Evolutionary conservation across 2,797 vertebrate species (phyloP).

Genomic region (Capromys pilorides): DNA sequence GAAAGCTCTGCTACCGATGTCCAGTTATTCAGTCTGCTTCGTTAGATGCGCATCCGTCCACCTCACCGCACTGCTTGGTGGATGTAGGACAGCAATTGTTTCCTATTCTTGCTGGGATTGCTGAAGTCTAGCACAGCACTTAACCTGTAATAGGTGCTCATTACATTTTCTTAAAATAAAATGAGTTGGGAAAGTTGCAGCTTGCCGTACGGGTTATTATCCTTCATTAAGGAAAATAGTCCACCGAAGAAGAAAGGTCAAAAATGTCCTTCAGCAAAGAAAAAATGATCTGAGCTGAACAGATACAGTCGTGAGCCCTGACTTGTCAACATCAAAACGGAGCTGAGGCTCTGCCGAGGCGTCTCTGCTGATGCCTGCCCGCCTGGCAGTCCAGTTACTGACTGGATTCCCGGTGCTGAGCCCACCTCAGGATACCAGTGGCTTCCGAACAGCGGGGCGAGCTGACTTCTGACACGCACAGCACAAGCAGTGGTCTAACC

Average conservation of each 20-base stretch:
- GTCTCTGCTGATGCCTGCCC: background rate
- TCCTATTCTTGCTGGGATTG: slow-evolving; percentile 37
- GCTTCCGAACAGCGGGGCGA: slow-evolving; percentile 12
- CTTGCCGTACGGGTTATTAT: background rate
- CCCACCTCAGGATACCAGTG: background rate
- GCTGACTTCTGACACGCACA: slow-evolving; percentile 17
- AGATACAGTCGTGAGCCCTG: background rate
- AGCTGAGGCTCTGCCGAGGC: slow-evolving; percentile 12
- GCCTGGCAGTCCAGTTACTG: background rate
- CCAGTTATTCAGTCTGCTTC: background rate
- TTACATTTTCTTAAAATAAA: slow-evolving; percentile 66
- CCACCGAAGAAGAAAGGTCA: slow-evolving; percentile 43
- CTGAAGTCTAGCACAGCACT: background rate
- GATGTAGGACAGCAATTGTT: background rate
- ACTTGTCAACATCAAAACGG: slow-evolving; percentile 54
- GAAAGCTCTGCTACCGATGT: background rate
- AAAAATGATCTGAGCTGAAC: slow-evolving; percentile 42
- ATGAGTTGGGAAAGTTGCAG: slow-evolving; percentile 40
- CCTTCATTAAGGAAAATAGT: slow-evolving; percentile 54
- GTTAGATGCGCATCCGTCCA: background rate
- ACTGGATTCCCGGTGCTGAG: slow-evolving; percentile 24
- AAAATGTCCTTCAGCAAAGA: slow-evolving; percentile 52
- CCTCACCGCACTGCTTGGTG: background rate
- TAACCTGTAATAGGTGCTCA: slow-evolving; percentile 51
- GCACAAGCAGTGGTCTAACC: background rate